Base-by-base conservation (phyloP, 2,888 invertebrate genomes). In the Lasioglossum lativentre region DNA sequence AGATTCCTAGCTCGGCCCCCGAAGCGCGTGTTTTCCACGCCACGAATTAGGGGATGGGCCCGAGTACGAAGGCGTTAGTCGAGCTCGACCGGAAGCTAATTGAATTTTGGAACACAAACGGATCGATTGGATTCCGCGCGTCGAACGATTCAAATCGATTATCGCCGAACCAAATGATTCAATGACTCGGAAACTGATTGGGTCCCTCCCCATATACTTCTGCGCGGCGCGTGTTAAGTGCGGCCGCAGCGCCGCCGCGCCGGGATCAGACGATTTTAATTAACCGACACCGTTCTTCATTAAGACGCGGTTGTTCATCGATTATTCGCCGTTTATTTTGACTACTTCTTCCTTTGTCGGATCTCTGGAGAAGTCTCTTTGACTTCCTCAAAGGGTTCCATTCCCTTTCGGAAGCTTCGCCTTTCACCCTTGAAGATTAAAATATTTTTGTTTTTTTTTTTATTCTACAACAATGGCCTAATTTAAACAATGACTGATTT, bases 101-200 rank as follows among this genome's bases (percentile, higher is more conserved):
- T 40, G 82, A 75, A 59, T 82, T 70, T 71, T 12, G 19, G 19
- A 63, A 40, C 42, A n/a, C 27, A 27, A 74, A 56, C 40, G 75
- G 30, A 19, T 23, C 59, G 71, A 59, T 75, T 71, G 70, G 59
- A 83, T 82, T 47, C 40, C 4, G n/a, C n/a, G 68, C 34, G 47
- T 38, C 34, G 27, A 66, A 45, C 10, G 68, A 19, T 68, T 59
- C 30, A 12, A 23, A 23, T 68, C 2, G 27, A 76, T 68, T 63
- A 47, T 45, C 52, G 12, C 19, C 10, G 47, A 40, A 82, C n/a
- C 19, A 68, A 71, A 78, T 71, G 52, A 56, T 56, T 38, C 59
- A 40, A 71, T 82, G 40, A 82, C 30, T 42, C 52, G 59, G 30
- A 63, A 70, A 75, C 40, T 30, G 38, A 75, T 52, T 38, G 14